Base-by-base conservation (phyloP, 2,888 invertebrate species). In the Hofmannophila pseudospretella region DNA sequence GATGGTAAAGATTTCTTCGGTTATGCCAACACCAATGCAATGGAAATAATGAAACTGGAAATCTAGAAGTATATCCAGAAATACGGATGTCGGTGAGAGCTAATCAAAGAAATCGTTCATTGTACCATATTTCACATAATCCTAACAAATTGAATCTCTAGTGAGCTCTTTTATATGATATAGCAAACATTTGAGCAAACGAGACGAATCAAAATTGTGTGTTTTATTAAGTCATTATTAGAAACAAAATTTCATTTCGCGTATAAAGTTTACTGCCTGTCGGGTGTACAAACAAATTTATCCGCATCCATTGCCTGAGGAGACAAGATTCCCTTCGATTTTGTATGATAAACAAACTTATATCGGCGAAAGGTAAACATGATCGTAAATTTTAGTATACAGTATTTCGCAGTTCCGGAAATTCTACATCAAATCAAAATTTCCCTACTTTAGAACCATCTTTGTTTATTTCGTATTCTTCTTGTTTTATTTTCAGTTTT, bases 271-370 rank as follows among this genome's bases (percentile, higher is more conserved):
- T 64, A 68, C 68, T 61, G 61, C 54, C 47, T 66, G 66, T 48
- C 61, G 51, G 53, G 51, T 64, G 51, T 58, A 64, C 62, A 74
- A 76, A 76, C 72, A 77, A 58, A 69, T 74, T 77, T 74, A 76
- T 66, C 65, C 63, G 66, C 67, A 67, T 69, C 66, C 70, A 69
- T 67, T 61, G 70, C 71, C 65, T 40, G 58, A 53, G 70, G 69
- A 67, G 57, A 52, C 52, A 54, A 44, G 54, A 58, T 62, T 70
- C 71, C 70, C 69, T 73, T 68, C 69, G 69, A 75, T 73, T 73
- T 69, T 63, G 61, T 66, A 68, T 67, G 71, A 73, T 78, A 78
- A 80, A 81, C 79, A 81, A 79, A 78, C 78, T 72, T 67, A 70
- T 67, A 74, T 71, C 63, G 62, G 56, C 58, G 64, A 59, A 72